A percentile compares a stretch with the other conserved stretches of the same genome.
Evolutionary conservation across 2,797 vertebrate species (phyloP).

Genomic region (Ambastaia sidthimunki): DNA sequence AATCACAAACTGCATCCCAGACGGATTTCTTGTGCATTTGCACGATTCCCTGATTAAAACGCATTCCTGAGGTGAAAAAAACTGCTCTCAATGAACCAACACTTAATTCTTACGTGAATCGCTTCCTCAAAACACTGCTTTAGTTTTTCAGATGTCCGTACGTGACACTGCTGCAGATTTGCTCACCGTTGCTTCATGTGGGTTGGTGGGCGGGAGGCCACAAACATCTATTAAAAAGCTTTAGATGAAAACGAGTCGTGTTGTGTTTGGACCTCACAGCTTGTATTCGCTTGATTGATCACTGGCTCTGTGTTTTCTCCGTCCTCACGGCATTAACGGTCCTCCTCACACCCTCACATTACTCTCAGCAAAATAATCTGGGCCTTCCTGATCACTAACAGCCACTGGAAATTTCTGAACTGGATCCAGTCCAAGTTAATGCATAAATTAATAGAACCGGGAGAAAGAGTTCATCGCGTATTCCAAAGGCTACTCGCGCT

Average conservation of each 20-base stretch:
- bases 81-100: too few relatives aligned
- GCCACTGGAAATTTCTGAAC: slow-evolving; percentile 66
- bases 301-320: slow-evolving; percentile 63
- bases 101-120: too few relatives aligned
- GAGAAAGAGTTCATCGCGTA: slow-evolving; percentile 34
- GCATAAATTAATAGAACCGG: slow-evolving; percentile 74
- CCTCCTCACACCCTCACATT: slow-evolving; percentile 73
- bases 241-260: slow-evolving; percentile 59
- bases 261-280: slow-evolving; percentile 51
- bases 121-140: background rate
- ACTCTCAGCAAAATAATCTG: slow-evolving; percentile 71
- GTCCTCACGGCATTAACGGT: slow-evolving; percentile 69
- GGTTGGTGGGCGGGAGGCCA: slow-evolving; percentile 8
- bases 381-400: slow-evolving; percentile 59
- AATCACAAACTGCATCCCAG: background rate
- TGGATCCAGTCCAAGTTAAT: slow-evolving; percentile 77
- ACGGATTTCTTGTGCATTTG: too few relatives aligned
- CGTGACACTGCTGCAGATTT: slow-evolving; percentile 6
- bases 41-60: too few relatives aligned
- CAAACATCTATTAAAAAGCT: slow-evolving; percentile 59
- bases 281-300: slow-evolving; percentile 65
- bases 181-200: slow-evolving; percentile 1
- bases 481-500: background rate
- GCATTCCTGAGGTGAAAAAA: too few relatives aligned
- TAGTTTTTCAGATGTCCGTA: background rate